Evolutionary conservation across 2,888 invertebrate genomes (phyloP).

Genomic region (Tenodera sinensis): DNA sequence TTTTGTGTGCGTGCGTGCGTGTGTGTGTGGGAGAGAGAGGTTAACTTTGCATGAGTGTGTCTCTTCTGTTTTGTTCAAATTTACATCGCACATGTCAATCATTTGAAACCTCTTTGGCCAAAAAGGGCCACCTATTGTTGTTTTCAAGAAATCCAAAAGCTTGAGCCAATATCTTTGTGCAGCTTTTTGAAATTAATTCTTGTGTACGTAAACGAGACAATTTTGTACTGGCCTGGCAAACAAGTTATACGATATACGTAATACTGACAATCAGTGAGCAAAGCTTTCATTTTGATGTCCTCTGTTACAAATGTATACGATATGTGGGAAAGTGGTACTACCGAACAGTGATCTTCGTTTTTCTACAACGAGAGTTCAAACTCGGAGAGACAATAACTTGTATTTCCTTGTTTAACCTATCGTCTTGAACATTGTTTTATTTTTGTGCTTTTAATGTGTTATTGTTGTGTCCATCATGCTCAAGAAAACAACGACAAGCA

Average conservation of each 20-base stretch:
- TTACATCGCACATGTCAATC: not conserved
- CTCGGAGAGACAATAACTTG: not conserved
- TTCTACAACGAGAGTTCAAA: too few species aligned
- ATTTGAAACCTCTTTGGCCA: not conserved
- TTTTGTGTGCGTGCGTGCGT: not conserved
- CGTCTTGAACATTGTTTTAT: not conserved
- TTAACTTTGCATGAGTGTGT: too few species aligned
- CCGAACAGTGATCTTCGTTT: not conserved
- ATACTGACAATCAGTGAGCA: constrained; percentile 29
- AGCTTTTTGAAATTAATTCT: constrained; percentile 9
- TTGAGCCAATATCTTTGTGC: not conserved
- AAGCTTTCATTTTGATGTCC: not conserved
- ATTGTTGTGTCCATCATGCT: constrained; percentile 6
- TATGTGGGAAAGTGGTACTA: not conserved
- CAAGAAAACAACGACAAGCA: constrained; percentile 22
- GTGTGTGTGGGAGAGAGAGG: too few species aligned
- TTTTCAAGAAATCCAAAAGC: not conserved
- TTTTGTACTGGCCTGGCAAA: not conserved
- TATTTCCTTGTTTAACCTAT: not conserved
- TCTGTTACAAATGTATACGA: not conserved
- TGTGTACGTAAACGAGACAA: not conserved
- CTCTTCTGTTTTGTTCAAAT: not conserved
- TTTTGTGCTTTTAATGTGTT: not conserved
- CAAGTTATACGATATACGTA: constrained; percentile 31
- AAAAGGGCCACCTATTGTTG: not conserved